phyloP scores from a whole-genome alignment of 1,140 invertebrate genomes.

The Diorhabda carinulata region DNA sequence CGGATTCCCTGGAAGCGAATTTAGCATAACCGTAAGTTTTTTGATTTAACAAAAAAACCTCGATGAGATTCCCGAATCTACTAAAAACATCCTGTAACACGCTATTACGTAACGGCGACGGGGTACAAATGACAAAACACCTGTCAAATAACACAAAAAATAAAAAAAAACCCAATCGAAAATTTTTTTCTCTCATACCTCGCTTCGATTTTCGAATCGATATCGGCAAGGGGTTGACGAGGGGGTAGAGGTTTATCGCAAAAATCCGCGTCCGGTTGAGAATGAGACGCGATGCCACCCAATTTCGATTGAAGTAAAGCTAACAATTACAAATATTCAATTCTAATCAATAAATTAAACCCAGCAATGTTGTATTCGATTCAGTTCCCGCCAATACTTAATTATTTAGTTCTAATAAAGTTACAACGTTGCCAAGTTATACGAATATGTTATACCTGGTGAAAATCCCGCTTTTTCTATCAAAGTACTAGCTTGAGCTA shows the following conservation, averaged over 20 bases:
- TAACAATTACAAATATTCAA: slow-evolving; percentile 1
- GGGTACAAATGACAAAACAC: slow-evolving; percentile 76
- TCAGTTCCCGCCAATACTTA: too few species aligned
- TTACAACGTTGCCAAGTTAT: background rate
- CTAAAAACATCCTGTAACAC: slow-evolving; percentile 87
- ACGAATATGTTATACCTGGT: slow-evolving; percentile 46
- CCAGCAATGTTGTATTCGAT: too few species aligned
- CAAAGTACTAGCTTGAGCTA: slow-evolving; percentile 65
- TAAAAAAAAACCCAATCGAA: background rate
- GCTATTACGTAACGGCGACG: slow-evolving; percentile 71
- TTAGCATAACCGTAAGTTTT: slow-evolving; percentile 91
- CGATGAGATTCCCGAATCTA: slow-evolving; percentile 89
- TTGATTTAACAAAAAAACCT: slow-evolving; percentile 83
- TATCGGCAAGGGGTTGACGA: slow-evolving; percentile 67
- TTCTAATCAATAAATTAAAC: too few species aligned
- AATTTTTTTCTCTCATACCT: slow-evolving; percentile 42
- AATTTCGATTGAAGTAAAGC: slow-evolving; percentile 28
- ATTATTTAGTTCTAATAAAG: too few species aligned
- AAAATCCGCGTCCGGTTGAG: slow-evolving; percentile 3
- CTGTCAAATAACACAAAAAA: slow-evolving; percentile 39
- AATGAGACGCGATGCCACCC: background rate
- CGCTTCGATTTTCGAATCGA: slow-evolving; percentile 66
- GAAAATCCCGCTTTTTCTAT: slow-evolving; percentile 63
- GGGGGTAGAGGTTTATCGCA: slow-evolving; percentile 67
- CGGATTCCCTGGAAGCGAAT: slow-evolving; percentile 74